Evolutionary conservation across 2,113 vertebrate species (phyloP), one percentile per base, ranked within the genome.

Genomic region (Oplegnathus fasciatus): DNA sequence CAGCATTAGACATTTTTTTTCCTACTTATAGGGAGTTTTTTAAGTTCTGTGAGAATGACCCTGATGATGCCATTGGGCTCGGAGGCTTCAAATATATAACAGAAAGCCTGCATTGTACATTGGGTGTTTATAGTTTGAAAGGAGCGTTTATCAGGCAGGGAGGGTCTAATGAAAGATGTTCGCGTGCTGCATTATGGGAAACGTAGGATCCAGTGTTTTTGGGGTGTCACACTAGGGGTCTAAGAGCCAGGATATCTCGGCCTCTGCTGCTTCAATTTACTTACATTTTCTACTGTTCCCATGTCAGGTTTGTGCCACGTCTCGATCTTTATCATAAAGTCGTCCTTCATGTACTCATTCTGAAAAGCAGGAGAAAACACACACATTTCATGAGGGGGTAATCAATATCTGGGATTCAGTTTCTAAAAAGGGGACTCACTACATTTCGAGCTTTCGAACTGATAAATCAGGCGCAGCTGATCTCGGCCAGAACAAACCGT

Each of bases 291-390:
- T 94, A 96, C 73, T 18, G 96, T 97, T 82, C 97, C 98, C 96
- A 97, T 89, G 94, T 99, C 98, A 66, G 98, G 97, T 96, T 99
- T 99, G 92, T 99, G 98, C 97, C 98, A 99, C 20, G 98, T 99
- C 96, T 99, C 98, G 64, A 99, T 99, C 96, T 99, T 99, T 92
- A 99, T 98, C 95, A 99, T 98, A 92, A 99, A 99, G 92, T 99
- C 97, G 69, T 99, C 98, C 95, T 99, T 99, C 97, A 99, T 99
- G 93, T 99, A 99, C 93, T 99, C 98, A 65, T 99, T 99, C 98
- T 99, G 94, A 68, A 89, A 87, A 78, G 44, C 26, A 91, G 42
- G 17, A 87, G 50, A 80, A 15, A 73, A 74, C 40, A 61, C 24
- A 64, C 32, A 72, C 0, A 20, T 15, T 5, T 58, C 14, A 46